Base-by-base conservation (phyloP, 2,797 vertebrate species). In the Pipistrellus pipistrellus region DNA sequence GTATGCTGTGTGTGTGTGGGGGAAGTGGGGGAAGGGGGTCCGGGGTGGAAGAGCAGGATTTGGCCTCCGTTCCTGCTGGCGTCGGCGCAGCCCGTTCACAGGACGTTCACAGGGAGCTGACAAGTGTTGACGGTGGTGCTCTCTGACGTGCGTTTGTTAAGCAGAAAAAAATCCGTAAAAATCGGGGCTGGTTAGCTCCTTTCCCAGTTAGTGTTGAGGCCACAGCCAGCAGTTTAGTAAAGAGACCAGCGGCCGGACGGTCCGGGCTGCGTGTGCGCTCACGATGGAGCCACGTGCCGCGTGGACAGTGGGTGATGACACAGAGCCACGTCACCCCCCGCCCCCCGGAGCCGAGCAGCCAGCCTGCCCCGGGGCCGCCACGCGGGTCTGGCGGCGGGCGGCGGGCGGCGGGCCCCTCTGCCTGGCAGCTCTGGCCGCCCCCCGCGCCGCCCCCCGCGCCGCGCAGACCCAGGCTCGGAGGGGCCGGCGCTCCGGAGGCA, bases 121-220 rank as follows among this genome's bases (percentile, higher is more conserved):
- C 96, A 97, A 95, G 96, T 96, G 97, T 95, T 96, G 95, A 97
- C 96, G 88, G 94, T 94, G 96, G 95, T 95, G 97, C 93, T 94
- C 94, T 96, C 96, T 93, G 96, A 96, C 93, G 95, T 95, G 89
- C 95, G 76, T 93, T 96, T 97, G 66, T 72, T 86, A 90, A 95
- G 90, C 44, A 69, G 83, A 82, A 87, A 93, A 90, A 62, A 88
- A 32, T 68, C 64, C 81, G 38, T 93, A 96, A 97, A 97, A 97
- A 97, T 96, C 95, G 96, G 95, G 96, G 72, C 94, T 94, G 92
- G 92, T 93, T 93, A 87, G 92, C 51, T 25, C 9, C 55, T 96
- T 91, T 94, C 95, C 81, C 81, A 85, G 85, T 91, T 53, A 48
- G 86, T 90, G 78, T 95, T 32, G 17, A 87, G 80, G 38, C 38